Base-by-base conservation (phyloP, 2,888 invertebrate genomes). In the Drosophila picticornis region DNA sequence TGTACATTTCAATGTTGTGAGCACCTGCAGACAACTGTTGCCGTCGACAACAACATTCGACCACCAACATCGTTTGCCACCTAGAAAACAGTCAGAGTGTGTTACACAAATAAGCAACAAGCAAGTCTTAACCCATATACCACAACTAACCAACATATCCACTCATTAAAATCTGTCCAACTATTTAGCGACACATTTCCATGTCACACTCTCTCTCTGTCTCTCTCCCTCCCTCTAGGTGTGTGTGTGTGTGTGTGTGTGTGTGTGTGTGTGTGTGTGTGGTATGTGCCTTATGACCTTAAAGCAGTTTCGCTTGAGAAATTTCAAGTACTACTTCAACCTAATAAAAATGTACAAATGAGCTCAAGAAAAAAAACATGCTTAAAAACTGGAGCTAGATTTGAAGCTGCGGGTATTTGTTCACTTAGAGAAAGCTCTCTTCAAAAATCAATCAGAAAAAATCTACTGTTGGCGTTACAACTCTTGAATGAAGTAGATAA, bases 291-390 rank as follows among this genome's bases (percentile, higher is more conserved):
- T 85, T 84, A 77, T 86, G 83, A 85, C 88, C 86, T 88, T 69
- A 81, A 65, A 79, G 68, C 61, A 84, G 90, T 86, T 85, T 82
- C 90, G 90, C 85, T 90, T 84, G 77, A 90, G 84, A 84, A 87
- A 88, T 64, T 72, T 46, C 65, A 71, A 61, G 67, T 80, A 69
- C 59, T 81, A 69, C 59, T 52, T 48, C 72, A 72, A 66, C 63
- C 68, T 66, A 63, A 66, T 77, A 80, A 82, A 72, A 71, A 52
- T 53, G 9, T 56, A 81, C 81, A 81, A 81, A 81, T 72, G 75
- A 69, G 72, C 68, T 50, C 76, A 55, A 66, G 48, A 51, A 43
- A 40, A 22, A 69, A 74, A 55, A 59, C 61, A 51, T 40, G 46
- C 9, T 29, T 43, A 43, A n/a, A 34, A 71, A 65, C 58, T 68